phyloP scores from a whole-genome alignment of 2,113 vertebrate species.

The Telmatochromis brachygnathus region DNA sequence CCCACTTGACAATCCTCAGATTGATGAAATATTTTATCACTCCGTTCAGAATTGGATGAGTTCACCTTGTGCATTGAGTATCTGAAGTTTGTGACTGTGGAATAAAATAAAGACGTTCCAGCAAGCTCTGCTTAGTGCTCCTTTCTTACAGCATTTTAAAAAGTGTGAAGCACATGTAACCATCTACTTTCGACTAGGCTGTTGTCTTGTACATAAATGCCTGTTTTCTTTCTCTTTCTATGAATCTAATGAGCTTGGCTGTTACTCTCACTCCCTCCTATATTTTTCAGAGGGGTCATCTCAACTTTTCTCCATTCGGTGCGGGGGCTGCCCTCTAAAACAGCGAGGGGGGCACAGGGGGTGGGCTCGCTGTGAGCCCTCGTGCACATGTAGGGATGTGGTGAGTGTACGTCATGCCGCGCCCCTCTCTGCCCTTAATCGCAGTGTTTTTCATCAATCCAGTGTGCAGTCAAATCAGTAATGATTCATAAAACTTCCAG shows the following conservation, averaged over 20 bases:
- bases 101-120: background rate
- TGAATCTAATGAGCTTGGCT: conserved; percentile 1
- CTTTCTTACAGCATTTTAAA: background rate
- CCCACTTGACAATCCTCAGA: conserved; percentile 10
- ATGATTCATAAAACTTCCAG: background rate
- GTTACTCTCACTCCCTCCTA: conserved; percentile 40
- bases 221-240: background rate
- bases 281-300: conserved; percentile 75
- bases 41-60: background rate
- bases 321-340: conserved; percentile 74
- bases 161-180: background rate
- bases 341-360: conserved; percentile 1
- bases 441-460: conserved; percentile 51
- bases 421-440: background rate
- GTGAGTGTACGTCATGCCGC: conserved; percentile 62
- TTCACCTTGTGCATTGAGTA: background rate
- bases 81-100: background rate
- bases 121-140: background rate
- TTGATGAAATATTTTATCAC: conserved; percentile 7
- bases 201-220: background rate
- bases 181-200: background rate
- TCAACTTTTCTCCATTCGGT: conserved; percentile 79
- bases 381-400: conserved; percentile 55
- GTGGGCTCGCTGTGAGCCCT: conserved; percentile 33
- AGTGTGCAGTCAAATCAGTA: background rate